These are phyloP conservation scores for Ceraclea dissimilis DNA, from an alignment of 2,888 invertebrate genomes.

Conservation along the genomic window DNA sequence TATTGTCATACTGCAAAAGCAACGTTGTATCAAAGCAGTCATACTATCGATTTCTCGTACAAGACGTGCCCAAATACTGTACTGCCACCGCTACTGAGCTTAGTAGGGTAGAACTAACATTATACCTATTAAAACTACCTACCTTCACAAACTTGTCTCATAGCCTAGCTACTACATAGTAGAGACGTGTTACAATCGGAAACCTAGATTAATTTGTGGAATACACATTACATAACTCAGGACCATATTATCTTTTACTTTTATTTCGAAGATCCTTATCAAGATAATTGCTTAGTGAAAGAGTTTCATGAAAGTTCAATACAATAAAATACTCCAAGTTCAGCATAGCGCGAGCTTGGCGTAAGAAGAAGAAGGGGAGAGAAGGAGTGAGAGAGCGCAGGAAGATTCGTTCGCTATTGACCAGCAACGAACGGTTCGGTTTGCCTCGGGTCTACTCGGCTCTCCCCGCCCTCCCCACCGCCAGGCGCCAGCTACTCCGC, in stretches of 20 bases:
- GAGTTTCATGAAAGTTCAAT: not conserved
- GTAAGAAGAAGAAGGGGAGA: not conserved
- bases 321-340: not conserved
- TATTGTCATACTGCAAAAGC: not conserved
- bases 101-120: not conserved
- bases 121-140: too few relatives aligned
- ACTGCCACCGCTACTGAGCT: conserved; percentile 1
- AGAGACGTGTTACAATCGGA: not conserved
- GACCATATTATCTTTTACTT: not conserved
- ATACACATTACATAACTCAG: not conserved
- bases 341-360: not conserved
- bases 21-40: conserved; percentile 1
- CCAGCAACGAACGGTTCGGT: conserved; percentile 27
- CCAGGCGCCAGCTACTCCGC: conserved; percentile 48
- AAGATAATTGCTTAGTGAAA: not conserved
- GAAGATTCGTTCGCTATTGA: conserved; percentile 21
- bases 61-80: conserved; percentile 2
- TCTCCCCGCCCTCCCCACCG: conserved; percentile 24
- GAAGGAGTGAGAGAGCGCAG: conserved; percentile 9
- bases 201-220: not conserved
- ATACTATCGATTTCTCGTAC: not conserved
- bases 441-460: conserved; percentile 28
- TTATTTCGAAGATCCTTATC: not conserved
- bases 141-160: not conserved
- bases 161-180: not conserved